Base-by-base conservation (phyloP, 2,113 vertebrate genomes). In the Chroicocephalus ridibundus region DNA sequence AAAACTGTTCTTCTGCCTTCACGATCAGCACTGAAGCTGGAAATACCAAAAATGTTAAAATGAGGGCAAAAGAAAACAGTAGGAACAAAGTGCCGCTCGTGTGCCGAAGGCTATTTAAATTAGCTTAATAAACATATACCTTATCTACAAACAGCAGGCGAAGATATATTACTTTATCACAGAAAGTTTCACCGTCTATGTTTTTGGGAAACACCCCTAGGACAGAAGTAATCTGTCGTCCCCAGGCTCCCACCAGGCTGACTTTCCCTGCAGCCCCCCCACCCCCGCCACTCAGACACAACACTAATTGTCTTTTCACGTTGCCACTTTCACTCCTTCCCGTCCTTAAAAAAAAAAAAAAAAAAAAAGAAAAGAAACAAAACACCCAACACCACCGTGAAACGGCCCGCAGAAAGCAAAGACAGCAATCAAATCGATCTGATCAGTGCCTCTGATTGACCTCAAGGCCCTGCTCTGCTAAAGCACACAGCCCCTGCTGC, bases 171-270 rank as follows among this genome's bases (percentile, higher is more conserved):
- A 96, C 96, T 98, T 96, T 98, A 98, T 98, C 98, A 95, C 42
- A 78, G 70, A 97, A 98, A 97, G 93, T 97, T 97, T 97, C 94
- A 86, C 64, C 38, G 96, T 97, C 96, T 98, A 34, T 76, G 91
- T 97, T 98, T 97, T 98, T 27, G 96, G 97, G 98, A 98, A 98
- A 97, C 98, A 97, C 98, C 98, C 96, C 96, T 90, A 84, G 97
- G 94, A 96, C 90, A 82, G 93, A 78, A 91, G 93, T 98, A 98
- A 98, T 98, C 98, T 98, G 96, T 54, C 84, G 94, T 96, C 97
- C 93, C 86, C 98, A 98, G 98, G 97, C 97, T 93, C 94, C 54
- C 97, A 97, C 92, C 88, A 94, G 91, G 94, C 91, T 81, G 77
- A 57, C 86, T 96, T 77, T 74, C 84, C 72, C 84, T 93, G 96